phyloP scores from a whole-genome alignment of 2,888 invertebrate genomes.

The Bruchidius siliquastri region DNA sequence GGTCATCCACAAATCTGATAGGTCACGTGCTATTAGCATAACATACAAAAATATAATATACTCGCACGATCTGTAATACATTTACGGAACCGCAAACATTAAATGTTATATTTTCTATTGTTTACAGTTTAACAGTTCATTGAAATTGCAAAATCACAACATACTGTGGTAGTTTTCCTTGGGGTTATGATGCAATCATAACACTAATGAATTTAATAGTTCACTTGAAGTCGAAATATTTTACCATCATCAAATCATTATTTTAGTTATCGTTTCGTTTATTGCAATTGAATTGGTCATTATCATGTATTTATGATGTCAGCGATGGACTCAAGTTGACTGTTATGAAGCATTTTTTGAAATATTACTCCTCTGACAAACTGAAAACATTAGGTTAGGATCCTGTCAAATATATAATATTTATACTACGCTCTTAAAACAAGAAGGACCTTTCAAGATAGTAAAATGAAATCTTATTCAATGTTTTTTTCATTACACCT shows the following conservation, averaged over 20 bases:
- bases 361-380: too few relatives aligned
- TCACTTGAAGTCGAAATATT: neutral
- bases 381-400: too few relatives aligned
- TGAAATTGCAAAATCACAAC: neutral
- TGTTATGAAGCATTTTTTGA: too few relatives aligned
- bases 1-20: neutral
- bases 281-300: neutral
- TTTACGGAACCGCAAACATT: neutral
- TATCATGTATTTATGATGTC: neutral
- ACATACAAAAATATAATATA: neutral
- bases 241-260: neutral
- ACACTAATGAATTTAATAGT: neutral
- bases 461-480: too few relatives aligned
- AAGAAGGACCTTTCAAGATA: too few relatives aligned
- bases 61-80: neutral
- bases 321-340: too few relatives aligned
- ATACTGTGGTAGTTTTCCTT: neutral
- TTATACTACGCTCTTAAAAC: too few relatives aligned
- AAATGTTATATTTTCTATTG: neutral
- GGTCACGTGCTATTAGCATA: neutral
- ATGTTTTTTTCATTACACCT: too few relatives aligned
- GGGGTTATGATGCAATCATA: neutral
- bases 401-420: too few relatives aligned
- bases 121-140: neutral
- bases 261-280: neutral